Evolutionary conservation across 2,888 invertebrate species (phyloP), one percentile per base, ranked within the genome.

Genomic region (Euzophera pinguis): DNA sequence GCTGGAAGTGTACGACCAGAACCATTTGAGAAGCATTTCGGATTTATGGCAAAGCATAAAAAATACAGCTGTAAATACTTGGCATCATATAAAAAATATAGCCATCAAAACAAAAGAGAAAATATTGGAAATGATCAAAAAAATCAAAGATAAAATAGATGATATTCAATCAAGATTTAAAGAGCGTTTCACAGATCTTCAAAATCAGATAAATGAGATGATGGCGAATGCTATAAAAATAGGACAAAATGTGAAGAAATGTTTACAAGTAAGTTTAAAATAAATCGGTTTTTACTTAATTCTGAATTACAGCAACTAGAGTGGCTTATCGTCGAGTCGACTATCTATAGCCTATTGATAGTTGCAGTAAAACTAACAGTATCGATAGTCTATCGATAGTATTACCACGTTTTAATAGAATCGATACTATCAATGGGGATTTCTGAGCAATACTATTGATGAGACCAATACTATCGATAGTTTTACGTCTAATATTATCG

Each of bases 1-100:
- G 13, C 34, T 50, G 10, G 42, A 50, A 35, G 9, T 34, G 5
- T 34, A 43, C 13, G 50, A 42, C 34, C 34, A 43, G 13, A 42
- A 34, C 34, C 9, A 50, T 35, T 34, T 50, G 22, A 59, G 63
- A 0, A 57, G 59, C 10, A 47, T 66, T 17, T 57, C 53, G 22
- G 71, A 71, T 50, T 43, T 75, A 7, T 73, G 73, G 75, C 59
- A 61, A 27, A 69, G 62, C 47, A 65, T 78, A 12, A 77, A 69
- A 58, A 63, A 65, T 2, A 69, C 63, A 47, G 68, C 71, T 0
- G 52, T 61, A 37, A 63, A 60, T 41, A 64, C 67, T 13, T 78
- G 74, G 77, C 63, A 73, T 9, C 61, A 63, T 12, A 49, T 81
- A 1, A 74, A 72, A 60, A 50, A 56, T n/a, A 53, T 75, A 10